Evolutionary conservation across 2,797 vertebrate species (phyloP).

Genomic region (Adrianichthys oophorus): DNA sequence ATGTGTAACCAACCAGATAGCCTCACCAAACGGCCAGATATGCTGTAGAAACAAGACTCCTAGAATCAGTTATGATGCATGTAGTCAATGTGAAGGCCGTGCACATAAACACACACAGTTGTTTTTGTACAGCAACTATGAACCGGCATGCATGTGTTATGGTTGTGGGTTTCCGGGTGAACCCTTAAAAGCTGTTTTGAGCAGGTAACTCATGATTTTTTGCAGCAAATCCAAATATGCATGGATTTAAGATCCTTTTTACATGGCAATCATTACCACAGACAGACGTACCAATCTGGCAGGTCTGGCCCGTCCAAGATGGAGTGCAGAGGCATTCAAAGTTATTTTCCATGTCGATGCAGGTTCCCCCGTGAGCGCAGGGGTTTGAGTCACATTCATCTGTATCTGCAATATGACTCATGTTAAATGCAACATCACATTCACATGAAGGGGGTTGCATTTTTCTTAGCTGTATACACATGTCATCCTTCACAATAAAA

Average conservation of each 20-base stretch:
- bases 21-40: constrained; percentile 54
- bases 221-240: too few relatives aligned
- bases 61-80: constrained; percentile 6
- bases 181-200: too few relatives aligned
- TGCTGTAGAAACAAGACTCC: constrained; percentile 32
- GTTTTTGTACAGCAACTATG: too few relatives aligned
- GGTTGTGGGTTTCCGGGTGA: too few relatives aligned
- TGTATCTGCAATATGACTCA: constrained; percentile 78
- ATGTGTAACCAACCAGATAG: constrained; percentile 36
- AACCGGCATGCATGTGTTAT: too few relatives aligned
- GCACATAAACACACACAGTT: too few relatives aligned
- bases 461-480: too few relatives aligned
- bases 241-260: too few relatives aligned
- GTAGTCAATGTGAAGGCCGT: too few relatives aligned
- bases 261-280: constrained; percentile 3
- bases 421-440: not conserved
- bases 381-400: constrained; percentile 91
- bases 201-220: too few relatives aligned
- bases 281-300: constrained; percentile 86
- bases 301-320: constrained; percentile 92
- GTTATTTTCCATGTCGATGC: constrained; percentile 87
- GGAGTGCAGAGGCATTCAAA: constrained; percentile 92
- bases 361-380: constrained; percentile 89
- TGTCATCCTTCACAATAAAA: too few relatives aligned
- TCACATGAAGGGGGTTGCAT: not conserved